Conservation (phyloP, 2,113 vertebrate species). For the Notothenia rossii region DNA sequence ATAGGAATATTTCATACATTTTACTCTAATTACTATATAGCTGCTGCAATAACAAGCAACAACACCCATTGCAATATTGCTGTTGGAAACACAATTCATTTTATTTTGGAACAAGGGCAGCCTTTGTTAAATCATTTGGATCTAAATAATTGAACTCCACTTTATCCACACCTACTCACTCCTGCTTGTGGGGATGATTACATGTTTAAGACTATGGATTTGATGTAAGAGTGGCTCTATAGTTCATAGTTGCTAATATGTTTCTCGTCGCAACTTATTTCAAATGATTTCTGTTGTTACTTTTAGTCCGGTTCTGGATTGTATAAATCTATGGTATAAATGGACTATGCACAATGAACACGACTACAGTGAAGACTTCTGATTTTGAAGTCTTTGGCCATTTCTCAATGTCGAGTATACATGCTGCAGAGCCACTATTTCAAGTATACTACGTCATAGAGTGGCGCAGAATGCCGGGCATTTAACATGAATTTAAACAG, state of each 20-base stretch:
- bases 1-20: too few species aligned
- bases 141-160: background rate
- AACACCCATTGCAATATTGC: background rate
- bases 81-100: slow-evolving; percentile 13
- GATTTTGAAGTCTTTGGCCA: background rate
- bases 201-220: background rate
- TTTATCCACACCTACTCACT: background rate
- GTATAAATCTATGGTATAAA: too few species aligned
- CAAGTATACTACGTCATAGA: too few species aligned
- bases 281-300: background rate
- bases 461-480: too few species aligned
- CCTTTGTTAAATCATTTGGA: background rate
- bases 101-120: background rate
- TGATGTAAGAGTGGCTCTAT: background rate
- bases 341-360: background rate
- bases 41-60: slow-evolving; percentile 3
- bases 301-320: background rate
- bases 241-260: background rate
- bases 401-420: too few species aligned
- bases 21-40: slow-evolving; percentile 20
- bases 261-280: background rate
- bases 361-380: background rate
- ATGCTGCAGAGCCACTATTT: too few species aligned
- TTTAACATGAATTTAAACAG: too few species aligned
- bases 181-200: background rate